These are phyloP conservation scores for Daphoenositta chrysoptera DNA, from an alignment of 2,113 vertebrate species.

Conservation along the genomic window DNA sequence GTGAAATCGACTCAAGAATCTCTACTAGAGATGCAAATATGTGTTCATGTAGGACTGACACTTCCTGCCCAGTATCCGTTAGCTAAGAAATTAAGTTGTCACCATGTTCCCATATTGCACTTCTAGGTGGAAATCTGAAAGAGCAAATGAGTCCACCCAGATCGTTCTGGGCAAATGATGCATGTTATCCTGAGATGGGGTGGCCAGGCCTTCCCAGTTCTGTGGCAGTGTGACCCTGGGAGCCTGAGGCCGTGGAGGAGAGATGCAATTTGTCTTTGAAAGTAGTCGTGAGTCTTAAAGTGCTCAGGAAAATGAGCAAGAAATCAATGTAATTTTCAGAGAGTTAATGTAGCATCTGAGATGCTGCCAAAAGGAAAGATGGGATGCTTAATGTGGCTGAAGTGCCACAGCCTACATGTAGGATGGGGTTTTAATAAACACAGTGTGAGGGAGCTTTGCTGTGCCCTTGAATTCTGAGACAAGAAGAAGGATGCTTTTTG, in stretches of 20 bases:
- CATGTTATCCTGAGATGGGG: background rate
- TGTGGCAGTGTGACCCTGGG: background rate
- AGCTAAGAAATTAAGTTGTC: background rate
- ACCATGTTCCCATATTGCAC: background rate
- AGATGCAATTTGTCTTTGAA: background rate
- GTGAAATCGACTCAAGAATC: background rate
- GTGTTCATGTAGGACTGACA: accelerated
- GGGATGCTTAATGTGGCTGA: background rate
- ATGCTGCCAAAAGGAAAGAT: background rate
- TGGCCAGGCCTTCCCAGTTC: background rate
- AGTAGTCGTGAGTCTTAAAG: background rate
- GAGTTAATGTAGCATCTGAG: background rate
- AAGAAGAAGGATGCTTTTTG: background rate
- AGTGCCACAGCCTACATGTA: background rate
- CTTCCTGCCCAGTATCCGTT: background rate
- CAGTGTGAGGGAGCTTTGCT: background rate
- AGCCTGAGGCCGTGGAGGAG: background rate
- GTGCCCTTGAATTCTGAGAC: background rate
- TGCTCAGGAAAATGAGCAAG: background rate
- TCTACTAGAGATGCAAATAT: background rate
- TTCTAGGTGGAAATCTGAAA: background rate
- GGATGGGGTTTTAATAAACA: background rate
- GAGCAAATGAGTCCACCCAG: background rate
- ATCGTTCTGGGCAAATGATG: background rate
- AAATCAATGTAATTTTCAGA: background rate